Evolutionary conservation across 2,797 vertebrate genomes (phyloP), one percentile per base, ranked within the genome.

Genomic region (Crax fasciolata): DNA sequence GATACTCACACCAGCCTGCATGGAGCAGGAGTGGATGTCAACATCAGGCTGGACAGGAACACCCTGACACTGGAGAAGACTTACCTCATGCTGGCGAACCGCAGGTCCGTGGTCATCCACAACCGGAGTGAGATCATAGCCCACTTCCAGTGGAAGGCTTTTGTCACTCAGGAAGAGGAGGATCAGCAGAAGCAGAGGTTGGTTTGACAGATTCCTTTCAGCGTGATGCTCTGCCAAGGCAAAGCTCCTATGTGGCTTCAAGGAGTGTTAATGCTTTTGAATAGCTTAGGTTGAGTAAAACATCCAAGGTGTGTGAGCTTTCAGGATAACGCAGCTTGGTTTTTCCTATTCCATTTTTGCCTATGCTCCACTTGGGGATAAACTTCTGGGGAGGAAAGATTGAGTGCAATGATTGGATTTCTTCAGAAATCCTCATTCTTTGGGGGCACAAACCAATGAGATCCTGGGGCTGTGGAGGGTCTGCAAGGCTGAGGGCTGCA

Each of bases 111-210:
- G 48, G 92, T 95, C 79, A 98, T 99, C 90, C 90, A 97, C 91
- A 99, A 99, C 83, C 97, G 27, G 24, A 99, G 98, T 61, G 89
- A 98, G 23, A 94, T 98, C 93, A 97, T 98, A 71, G 98, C 98
- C 14, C 97, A 84, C 84, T 99, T 99, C 97, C 97, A 97, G 85
- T 99, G 99, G 99, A 99, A 98, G 39, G 58, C 83, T 35, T 97
- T 97, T 95, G 97, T 96, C 65, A 98, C 96, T 21, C 96, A 97
- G 66, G 96, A 97, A 48, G 98, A 99, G 35, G 98, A 99, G 62
- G 96, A 98, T 39, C 78, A 68, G 78, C 95, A 98, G 74, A 98
- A 98, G 65, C 24, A 91, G 39, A 98, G 97, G 98, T 98, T 71
- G 5, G 90, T 92, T 75, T 92, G 86, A 91, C 61, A 78, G 61